A percentile compares a stretch with the other conserved stretches of the same genome.
Evolutionary conservation across 35 echinoderm and acorn worm species (phyloP).

Genomic region (Lytechinus pictus): DNA sequence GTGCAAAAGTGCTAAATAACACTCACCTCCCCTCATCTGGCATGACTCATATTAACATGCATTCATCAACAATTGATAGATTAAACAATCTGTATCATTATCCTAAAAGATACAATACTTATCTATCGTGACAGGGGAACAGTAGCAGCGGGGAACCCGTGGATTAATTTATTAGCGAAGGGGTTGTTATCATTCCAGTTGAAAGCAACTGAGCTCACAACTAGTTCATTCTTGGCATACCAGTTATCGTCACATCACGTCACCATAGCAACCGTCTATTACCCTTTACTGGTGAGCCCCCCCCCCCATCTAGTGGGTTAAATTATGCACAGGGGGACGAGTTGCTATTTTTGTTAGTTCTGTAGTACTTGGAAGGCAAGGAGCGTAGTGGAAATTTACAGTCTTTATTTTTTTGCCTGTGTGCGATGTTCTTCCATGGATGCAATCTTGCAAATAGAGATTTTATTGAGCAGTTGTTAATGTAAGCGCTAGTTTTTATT

Average conservation of each 20-base stretch:
- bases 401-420: background rate
- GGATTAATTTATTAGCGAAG: background rate
- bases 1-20: no score
- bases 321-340: constrained; percentile 22
- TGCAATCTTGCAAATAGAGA: no score
- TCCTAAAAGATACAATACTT: background rate
- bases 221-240: background rate
- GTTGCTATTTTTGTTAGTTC: constrained; percentile 21
- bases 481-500: background rate
- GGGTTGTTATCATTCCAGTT: background rate
- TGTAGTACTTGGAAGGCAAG: background rate
- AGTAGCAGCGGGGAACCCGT: background rate
- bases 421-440: background rate
- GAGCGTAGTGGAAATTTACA: background rate
- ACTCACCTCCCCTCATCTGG: background rate
- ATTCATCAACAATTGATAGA: background rate
- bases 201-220: background rate
- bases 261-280: constrained; percentile 17
- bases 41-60: background rate
- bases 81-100: background rate
- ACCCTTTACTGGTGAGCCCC: background rate
- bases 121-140: background rate
- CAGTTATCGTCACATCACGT: background rate
- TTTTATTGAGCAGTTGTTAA: no score
- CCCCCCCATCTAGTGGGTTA: background rate